Base-by-base conservation (phyloP, 2,797 vertebrate genomes). In the Cephalopachus bancanus region DNA sequence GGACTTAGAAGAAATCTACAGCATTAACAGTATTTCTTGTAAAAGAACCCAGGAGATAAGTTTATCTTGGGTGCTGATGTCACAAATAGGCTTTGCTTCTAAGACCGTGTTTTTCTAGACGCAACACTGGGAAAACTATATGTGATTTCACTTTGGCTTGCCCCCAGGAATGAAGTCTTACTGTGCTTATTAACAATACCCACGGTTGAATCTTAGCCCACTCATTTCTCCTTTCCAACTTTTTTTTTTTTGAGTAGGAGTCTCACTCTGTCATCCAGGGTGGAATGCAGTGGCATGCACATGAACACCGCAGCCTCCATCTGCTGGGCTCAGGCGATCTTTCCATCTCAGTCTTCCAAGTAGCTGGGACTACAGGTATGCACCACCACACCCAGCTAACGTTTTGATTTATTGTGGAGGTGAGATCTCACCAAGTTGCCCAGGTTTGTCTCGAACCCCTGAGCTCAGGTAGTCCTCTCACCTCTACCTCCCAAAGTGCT, bases 1-100 rank as follows among this genome's bases (percentile, higher is more conserved):
- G 83, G 67, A 75, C 91, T 86, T 96, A 72, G 62, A 87, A 76
- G 75, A 67, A 16, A 81, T 91, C 95, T 67, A 67, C 67, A 59
- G 78, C 14, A 44, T 60, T 67, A 81, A 72, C 60, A 60, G 44
- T 44, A 44, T 44, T 44, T 44, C 44, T 44, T 44, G 44, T 44
- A 44, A 44, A 44, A 44, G 64, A 26, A 60, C 69, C 12, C 9
- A 33, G 62, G 72, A n/a, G 44, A 22, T 92, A 88, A 53, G 78
- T 83, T 92, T 89, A 92, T 83, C 37, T 74, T 49, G 20, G 30
- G 57, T 65, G 71, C 89, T 62, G 30, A n/a, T 83, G 72, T 89
- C 64, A 89, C 57, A 79, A 64, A 65, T 64, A 74, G 49, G 57
- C 65, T 93, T 85, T 72, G 49, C 19, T 15, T 89, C 64, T 89